phyloP scores from a whole-genome alignment of 2,888 invertebrate genomes.

The Nemotelus nigrinus region DNA sequence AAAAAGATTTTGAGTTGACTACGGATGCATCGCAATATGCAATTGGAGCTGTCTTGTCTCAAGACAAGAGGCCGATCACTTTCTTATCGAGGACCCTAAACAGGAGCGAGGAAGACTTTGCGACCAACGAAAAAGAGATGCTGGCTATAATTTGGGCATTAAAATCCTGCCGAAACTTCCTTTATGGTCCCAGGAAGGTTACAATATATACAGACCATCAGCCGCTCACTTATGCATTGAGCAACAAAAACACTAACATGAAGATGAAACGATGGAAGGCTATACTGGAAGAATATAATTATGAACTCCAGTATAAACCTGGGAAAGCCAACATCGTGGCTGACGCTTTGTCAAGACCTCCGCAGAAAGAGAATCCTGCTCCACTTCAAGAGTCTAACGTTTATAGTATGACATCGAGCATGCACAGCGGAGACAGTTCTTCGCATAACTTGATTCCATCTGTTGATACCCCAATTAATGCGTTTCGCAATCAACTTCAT shows the following conservation, averaged over 20 bases:
- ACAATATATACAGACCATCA: background rate
- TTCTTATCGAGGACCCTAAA: slow-evolving; percentile 28
- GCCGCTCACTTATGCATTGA: background rate
- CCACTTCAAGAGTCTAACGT: too few relatives aligned
- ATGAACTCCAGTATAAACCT: background rate
- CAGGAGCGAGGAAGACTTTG: slow-evolving; percentile 57
- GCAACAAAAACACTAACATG: too few relatives aligned
- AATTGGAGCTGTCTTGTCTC: background rate
- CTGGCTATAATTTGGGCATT: slow-evolving; percentile 60
- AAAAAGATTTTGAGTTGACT: background rate
- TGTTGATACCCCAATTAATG: slow-evolving; percentile 30
- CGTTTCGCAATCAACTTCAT: slow-evolving; percentile 14
- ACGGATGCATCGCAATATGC: background rate
- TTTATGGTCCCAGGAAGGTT: slow-evolving; percentile 56
- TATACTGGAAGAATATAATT: too few relatives aligned
- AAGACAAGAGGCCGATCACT: background rate
- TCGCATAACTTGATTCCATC: background rate
- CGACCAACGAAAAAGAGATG: slow-evolving; percentile 59
- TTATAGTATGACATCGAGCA: too few relatives aligned
- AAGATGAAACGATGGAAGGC: too few relatives aligned
- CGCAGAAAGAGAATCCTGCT: too few relatives aligned
- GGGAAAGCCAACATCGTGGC: slow-evolving; percentile 48
- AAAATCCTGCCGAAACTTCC: slow-evolving; percentile 60
- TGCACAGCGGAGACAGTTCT: too few relatives aligned
- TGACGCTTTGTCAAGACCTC: slow-evolving; percentile 28